Base-by-base conservation (phyloP, 2,797 vertebrate genomes). In the Mus minutoides region DNA sequence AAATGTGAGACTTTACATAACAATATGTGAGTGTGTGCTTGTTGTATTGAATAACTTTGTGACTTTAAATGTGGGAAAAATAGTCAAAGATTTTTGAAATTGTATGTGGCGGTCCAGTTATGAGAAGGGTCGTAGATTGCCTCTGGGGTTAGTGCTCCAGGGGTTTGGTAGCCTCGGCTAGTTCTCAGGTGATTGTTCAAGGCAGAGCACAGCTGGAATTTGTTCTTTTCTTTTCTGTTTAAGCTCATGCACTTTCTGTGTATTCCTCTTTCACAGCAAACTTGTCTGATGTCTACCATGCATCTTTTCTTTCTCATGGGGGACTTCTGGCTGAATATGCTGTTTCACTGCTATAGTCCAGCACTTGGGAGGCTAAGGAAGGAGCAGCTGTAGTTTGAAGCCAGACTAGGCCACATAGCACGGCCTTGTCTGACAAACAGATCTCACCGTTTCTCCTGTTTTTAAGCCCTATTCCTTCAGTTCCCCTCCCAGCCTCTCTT, bases 171-270 rank as follows among this genome's bases (percentile, higher is more conserved):
- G 46, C 76, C 0, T 92, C 16, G 13, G 0, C 90, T 37, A 29
- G 29, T 56, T 46, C 52, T 31, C 22, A 87, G 84, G 10, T 82
- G 54, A 49, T 19, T 71, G 12, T 2, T 49, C 46, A 91, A 83
- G 91, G n/a, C 14, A 56, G 21, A 37, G 31, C 52, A 37, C 52
- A 88, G 21, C 13, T 77, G 60, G 40, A 62, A 21, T 75, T 84
- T 69, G 73, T 86, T 94, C n/a, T 94, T 34, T 95, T 73, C n/a
- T 26, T 37, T 85, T 78, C 49, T 77, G 62, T 87, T 76, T 77
- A 67, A 58, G 49, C 31, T 60, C 14, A 49, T 9, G 83, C 12
- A 73, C 31, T 24, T 7, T 67, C 6, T 9, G n/a, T 77, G 89
- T 89, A 54, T 83, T 91, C 92, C 22, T 26, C 37, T 92, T 82